Conservation (phyloP, 1,140 invertebrate species). For the Diuraphis noxia region DNA sequence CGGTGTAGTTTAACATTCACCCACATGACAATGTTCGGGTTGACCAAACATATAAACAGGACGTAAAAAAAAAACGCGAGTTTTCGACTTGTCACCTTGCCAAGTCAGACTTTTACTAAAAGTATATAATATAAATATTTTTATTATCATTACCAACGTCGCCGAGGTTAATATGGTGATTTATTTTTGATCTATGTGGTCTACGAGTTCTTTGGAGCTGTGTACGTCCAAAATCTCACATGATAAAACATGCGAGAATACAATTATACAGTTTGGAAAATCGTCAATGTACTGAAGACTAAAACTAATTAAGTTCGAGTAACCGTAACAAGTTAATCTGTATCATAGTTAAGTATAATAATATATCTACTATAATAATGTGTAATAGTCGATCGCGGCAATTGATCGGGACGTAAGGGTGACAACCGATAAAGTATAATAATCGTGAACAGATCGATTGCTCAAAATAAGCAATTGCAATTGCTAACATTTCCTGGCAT, state of each 20-base stretch:
- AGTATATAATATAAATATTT: neutral
- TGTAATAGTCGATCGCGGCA: neutral
- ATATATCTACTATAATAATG: neutral
- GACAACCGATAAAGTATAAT: neutral
- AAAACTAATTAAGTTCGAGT: neutral
- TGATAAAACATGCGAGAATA: neutral
- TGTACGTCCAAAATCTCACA: neutral
- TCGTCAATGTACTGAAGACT: neutral
- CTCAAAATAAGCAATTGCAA: neutral
- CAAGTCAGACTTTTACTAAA: neutral
- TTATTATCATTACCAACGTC: neutral
- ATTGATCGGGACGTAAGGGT: neutral
- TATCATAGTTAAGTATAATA: too few species aligned
- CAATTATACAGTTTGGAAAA: neutral
- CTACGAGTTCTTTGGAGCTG: neutral
- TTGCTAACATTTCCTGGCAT: neutral
- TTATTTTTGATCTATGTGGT: neutral
- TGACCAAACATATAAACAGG: neutral
- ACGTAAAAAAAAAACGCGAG: neutral
- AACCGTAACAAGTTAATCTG: neutral
- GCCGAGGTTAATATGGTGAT: neutral
- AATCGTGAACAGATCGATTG: neutral
- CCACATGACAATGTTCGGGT: neutral
- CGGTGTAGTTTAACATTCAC: neutral
- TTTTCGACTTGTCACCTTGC: neutral